These are phyloP conservation scores for Clinocottus analis DNA, from an alignment of 2,113 vertebrate genomes.

Conservation along the genomic window DNA sequence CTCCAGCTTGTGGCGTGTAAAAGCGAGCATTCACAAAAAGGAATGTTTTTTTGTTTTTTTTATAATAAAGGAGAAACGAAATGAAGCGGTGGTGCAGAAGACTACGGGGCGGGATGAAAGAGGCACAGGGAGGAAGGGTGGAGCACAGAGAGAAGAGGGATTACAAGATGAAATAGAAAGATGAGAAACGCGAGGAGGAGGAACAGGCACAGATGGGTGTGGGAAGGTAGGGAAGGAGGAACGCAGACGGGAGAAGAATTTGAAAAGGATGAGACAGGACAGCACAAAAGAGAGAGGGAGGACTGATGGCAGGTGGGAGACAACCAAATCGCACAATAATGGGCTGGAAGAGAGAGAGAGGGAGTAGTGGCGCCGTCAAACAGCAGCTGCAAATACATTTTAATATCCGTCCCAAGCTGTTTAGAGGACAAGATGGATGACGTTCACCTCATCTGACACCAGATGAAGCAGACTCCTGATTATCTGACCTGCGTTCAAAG, in stretches of 20 bases:
- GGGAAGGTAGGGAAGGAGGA: conserved; percentile 38
- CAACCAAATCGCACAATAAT: conserved; percentile 20
- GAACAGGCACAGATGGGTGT: conserved; percentile 62
- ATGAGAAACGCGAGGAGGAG: conserved; percentile 52
- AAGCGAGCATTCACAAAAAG: background rate
- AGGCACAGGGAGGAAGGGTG: conserved; percentile 6
- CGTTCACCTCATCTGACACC: background rate
- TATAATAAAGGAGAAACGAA: conserved; percentile 8
- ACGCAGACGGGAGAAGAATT: conserved; percentile 46
- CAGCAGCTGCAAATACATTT: conserved; percentile 23
- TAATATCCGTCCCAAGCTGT: conserved; percentile 27
- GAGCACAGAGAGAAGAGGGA: conserved; percentile 54
- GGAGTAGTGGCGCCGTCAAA: background rate
- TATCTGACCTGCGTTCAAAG: conserved; percentile 6
- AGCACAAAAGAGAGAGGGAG: conserved; percentile 18
- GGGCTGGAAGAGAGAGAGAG: conserved; percentile 13
- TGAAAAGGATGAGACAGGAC: conserved; percentile 39
- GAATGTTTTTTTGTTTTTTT: too few species aligned
- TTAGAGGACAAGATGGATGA: conserved; percentile 21
- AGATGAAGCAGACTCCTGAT: conserved; percentile 5
- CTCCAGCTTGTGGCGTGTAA: background rate
- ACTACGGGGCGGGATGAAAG: conserved; percentile 34
- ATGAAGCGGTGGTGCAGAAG: background rate
- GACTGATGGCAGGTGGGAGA: conserved; percentile 38
- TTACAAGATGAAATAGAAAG: conserved; percentile 60